Evolutionary conservation across 2,113 vertebrate genomes (phyloP).

Genomic region (Anguilla japonica): DNA sequence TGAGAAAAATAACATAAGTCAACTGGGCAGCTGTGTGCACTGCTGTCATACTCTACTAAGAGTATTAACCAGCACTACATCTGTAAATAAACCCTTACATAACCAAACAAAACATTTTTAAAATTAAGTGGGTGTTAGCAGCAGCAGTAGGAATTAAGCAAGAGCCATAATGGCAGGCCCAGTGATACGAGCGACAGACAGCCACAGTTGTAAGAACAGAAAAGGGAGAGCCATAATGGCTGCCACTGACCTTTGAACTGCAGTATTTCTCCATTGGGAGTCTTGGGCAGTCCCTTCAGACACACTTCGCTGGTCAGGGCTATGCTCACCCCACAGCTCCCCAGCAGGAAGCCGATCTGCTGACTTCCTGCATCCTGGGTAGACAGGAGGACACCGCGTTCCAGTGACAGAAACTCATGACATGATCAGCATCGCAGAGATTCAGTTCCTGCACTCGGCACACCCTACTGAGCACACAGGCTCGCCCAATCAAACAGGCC

Average conservation of each 20-base stretch:
- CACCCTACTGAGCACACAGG: neutral
- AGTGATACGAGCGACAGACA: neutral
- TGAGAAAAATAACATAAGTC: neutral
- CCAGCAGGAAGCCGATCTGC: slow-evolving; percentile 95
- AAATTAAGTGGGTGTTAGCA: neutral
- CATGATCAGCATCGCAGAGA: neutral
- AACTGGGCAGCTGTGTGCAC: neutral
- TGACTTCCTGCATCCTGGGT: slow-evolving; percentile 90
- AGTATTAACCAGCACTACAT: neutral
- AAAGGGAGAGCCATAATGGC: neutral
- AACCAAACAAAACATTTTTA: neutral
- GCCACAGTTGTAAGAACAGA: neutral
- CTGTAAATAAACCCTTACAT: neutral
- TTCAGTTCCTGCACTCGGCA: neutral
- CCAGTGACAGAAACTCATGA: slow-evolving; percentile 3
- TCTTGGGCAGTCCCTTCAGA: slow-evolving; percentile 95
- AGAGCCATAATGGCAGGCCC: neutral
- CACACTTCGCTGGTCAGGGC: slow-evolving; percentile 97
- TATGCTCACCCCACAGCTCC: slow-evolving; percentile 89
- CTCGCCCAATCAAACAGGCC: neutral
- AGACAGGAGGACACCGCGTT: slow-evolving; percentile 3
- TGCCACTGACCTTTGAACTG: slow-evolving; percentile 88
- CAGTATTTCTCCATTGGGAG: slow-evolving; percentile 92
- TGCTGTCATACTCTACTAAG: neutral
- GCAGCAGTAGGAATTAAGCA: neutral